A percentile compares a stretch with the other conserved stretches of the same genome.
phyloP scores from a whole-genome alignment of 2,888 invertebrate species.

The Orthosia gracilis region DNA sequence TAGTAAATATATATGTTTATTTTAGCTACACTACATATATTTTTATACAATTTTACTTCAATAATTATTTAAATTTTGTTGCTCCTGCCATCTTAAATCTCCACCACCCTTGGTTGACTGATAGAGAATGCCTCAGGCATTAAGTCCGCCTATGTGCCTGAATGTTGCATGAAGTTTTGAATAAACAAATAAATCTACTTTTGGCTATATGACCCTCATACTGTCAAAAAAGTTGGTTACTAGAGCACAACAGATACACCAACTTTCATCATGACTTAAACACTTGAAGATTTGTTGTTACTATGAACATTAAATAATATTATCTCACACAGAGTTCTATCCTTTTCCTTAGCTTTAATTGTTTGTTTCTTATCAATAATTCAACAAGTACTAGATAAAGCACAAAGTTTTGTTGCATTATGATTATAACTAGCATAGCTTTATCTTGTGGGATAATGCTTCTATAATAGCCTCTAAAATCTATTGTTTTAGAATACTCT shows the following conservation, averaged over 20 bases:
- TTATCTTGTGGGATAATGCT: too few species aligned
- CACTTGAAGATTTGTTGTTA: neutral
- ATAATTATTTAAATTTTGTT: too few species aligned
- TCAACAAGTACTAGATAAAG: neutral
- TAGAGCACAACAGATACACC: neutral
- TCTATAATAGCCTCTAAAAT: neutral
- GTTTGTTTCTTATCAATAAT: constrained; percentile 7
- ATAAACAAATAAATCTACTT: neutral
- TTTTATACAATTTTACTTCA: too few species aligned
- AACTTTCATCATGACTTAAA: neutral
- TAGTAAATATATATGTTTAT: too few species aligned
- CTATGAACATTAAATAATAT: neutral
- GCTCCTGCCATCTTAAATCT: too few species aligned
- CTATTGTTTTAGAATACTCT: neutral
- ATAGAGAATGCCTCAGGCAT: too few species aligned
- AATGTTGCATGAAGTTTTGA: too few species aligned
- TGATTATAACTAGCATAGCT: neutral
- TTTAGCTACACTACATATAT: too few species aligned
- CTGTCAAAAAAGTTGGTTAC: neutral
- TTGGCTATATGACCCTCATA: too few species aligned
- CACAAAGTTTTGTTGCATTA: neutral
- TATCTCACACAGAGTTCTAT: neutral
- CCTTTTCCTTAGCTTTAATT: neutral
- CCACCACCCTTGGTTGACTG: too few species aligned
- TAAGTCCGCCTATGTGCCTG: too few species aligned